Evolutionary conservation across 1,140 invertebrate genomes (phyloP).

Genomic region (Heliothis virescens): DNA sequence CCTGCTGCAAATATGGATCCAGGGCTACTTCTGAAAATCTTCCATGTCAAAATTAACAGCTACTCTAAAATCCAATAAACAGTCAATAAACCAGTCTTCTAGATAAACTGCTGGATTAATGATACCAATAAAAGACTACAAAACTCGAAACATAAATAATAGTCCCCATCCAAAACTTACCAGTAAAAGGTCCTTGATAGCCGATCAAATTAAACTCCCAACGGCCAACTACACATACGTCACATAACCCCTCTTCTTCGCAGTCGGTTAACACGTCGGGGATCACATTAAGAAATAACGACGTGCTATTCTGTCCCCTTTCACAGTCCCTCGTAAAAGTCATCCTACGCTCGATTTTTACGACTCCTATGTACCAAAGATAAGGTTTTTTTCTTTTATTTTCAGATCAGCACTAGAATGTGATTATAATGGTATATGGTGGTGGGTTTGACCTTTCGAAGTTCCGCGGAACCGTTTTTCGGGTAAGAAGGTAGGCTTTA

Average conservation of each 20-base stretch:
- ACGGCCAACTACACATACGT: not conserved
- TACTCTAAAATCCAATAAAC: no score
- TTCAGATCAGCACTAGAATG: conserved; percentile 33
- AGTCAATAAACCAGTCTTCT: no score
- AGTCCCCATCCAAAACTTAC: no score
- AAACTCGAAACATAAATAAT: no score
- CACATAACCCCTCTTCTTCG: conserved; percentile 2
- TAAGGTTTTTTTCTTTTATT: conserved; percentile 41
- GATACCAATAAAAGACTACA: no score
- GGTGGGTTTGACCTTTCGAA: conserved; percentile 15
- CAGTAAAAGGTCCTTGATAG: not conserved
- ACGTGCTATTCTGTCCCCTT: conserved; percentile 11
- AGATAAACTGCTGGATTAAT: no score
- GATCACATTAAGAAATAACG: conserved; percentile 33
- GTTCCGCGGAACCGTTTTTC: not conserved
- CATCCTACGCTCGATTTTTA: conserved; percentile 30
- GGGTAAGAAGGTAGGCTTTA: not conserved
- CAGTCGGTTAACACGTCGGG: conserved; percentile 5
- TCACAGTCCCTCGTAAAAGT: conserved; percentile 5
- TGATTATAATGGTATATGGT: conserved; percentile 36
- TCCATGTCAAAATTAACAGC: no score
- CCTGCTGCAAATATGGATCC: no score
- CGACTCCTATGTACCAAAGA: conserved; percentile 12
- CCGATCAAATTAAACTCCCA: not conserved
- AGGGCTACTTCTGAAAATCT: no score